These are phyloP conservation scores for Lasioglossum malachurum DNA, from an alignment of 2,888 invertebrate species.

Conservation along the genomic window DNA sequence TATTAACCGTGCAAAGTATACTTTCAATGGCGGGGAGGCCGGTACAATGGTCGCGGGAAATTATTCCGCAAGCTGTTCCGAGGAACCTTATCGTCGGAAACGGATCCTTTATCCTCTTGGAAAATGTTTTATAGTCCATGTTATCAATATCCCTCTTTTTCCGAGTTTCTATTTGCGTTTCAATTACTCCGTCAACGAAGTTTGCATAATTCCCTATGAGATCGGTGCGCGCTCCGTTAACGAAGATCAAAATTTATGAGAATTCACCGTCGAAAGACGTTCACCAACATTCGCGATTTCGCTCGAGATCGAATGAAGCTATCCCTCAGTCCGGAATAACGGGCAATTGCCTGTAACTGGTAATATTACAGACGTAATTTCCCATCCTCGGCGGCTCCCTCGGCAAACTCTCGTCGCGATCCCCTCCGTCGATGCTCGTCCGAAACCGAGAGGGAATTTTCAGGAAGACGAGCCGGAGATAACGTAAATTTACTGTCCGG, in stretches of 20 bases:
- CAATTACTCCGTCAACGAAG: neutral
- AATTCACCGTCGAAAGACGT: constrained; percentile 14
- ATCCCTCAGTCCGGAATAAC: constrained; percentile 47
- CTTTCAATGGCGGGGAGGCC: neutral
- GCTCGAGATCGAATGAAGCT: constrained; percentile 37
- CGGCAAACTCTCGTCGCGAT: constrained; percentile 26
- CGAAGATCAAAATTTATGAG: constrained; percentile 11
- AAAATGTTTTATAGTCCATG: neutral
- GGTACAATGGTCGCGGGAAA: neutral
- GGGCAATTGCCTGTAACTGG: constrained; percentile 53
- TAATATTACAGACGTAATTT: constrained; percentile 63
- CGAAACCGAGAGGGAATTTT: constrained; percentile 24
- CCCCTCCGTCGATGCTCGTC: neutral
- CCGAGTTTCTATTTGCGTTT: constrained; percentile 2
- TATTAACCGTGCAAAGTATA: neutral
- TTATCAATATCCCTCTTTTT: neutral
- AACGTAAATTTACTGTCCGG: constrained; percentile 57
- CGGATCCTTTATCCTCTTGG: neutral
- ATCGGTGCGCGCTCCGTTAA: neutral
- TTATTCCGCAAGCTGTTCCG: neutral
- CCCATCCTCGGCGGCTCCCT: constrained; percentile 34
- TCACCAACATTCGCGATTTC: constrained; percentile 24
- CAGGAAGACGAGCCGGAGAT: constrained; percentile 47
- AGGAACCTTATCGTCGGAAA: neutral
- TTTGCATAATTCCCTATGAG: neutral